Conservation (phyloP, 2,797 vertebrate genomes). For the Eulemur albifrons region DNA sequence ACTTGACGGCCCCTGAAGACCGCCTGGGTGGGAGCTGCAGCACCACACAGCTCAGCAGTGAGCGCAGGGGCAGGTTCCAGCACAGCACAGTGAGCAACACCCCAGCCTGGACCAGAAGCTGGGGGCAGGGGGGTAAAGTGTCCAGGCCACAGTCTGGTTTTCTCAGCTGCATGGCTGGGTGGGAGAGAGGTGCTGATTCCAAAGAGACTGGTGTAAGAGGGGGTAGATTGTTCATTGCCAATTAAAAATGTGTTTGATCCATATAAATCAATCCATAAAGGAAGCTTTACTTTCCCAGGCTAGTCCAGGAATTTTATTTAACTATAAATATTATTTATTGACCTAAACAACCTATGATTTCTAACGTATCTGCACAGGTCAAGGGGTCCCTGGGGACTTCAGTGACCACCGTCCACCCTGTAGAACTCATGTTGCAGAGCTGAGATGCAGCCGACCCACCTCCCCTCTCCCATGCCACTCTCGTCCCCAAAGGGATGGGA, state of each 20-base stretch:
- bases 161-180: neutral
- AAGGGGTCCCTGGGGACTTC: neutral
- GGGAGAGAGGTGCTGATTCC: neutral
- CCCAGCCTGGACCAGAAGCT: neutral
- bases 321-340: neutral
- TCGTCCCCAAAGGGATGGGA: neutral
- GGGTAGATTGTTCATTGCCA: neutral
- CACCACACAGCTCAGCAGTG: neutral
- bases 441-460: neutral
- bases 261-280: neutral
- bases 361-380: neutral
- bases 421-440: neutral
- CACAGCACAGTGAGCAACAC: fast-evolving
- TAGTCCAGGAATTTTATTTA: neutral
- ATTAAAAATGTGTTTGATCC: neutral
- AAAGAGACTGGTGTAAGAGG: neutral
- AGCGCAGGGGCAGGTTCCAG: neutral
- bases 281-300: neutral
- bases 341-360: neutral
- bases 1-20: neutral
- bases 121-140: too few species aligned
- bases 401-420: neutral
- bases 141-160: neutral
- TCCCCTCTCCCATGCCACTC: neutral
- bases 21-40: neutral